Conservation (phyloP, 2,797 vertebrate species). For the Xiphophorus birchmanni region DNA sequence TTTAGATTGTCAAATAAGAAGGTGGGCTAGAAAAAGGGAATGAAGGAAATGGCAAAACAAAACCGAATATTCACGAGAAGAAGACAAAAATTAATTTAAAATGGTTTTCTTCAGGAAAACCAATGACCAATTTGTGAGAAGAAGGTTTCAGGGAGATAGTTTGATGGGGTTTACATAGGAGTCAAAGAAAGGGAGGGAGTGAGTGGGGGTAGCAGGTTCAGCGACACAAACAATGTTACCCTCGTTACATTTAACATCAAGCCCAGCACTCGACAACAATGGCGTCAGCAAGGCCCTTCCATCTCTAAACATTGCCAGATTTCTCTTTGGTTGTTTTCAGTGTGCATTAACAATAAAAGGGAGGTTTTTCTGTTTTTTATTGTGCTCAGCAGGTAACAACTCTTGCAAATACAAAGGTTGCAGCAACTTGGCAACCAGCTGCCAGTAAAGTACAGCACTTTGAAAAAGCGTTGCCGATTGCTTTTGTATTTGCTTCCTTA, state of each 20-base stretch:
- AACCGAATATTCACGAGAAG: not conserved
- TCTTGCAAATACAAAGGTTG: slow-evolving; percentile 47
- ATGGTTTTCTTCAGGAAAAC: not conserved
- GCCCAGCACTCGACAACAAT: slow-evolving; percentile 69
- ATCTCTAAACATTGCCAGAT: slow-evolving; percentile 78
- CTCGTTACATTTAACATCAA: slow-evolving; percentile 69
- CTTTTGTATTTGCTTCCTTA: not conserved
- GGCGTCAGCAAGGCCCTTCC: slow-evolving; percentile 58
- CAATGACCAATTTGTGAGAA: not conserved
- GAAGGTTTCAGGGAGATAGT: slow-evolving; percentile 17
- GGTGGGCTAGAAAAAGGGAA: not conserved
- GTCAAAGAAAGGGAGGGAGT: not conserved
- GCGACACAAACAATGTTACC: slow-evolving; percentile 66
- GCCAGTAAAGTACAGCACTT: slow-evolving; percentile 7
- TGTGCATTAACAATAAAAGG: slow-evolving; percentile 72
- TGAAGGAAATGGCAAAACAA: not conserved
- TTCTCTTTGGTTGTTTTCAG: slow-evolving; percentile 73
- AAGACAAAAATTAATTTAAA: not conserved
- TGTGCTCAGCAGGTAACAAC: slow-evolving; percentile 68
- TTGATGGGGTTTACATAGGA: slow-evolving; percentile 25
- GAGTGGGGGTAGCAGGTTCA: slow-evolving; percentile 16
- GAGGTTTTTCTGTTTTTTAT: slow-evolving; percentile 63
- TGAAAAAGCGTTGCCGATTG: slow-evolving; percentile 19
- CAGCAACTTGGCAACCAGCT: not conserved
- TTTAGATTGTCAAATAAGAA: not conserved